Evolutionary conservation across 2,888 invertebrate species (phyloP), one percentile per base, ranked within the genome.

Genomic region (Heliconius cydno): DNA sequence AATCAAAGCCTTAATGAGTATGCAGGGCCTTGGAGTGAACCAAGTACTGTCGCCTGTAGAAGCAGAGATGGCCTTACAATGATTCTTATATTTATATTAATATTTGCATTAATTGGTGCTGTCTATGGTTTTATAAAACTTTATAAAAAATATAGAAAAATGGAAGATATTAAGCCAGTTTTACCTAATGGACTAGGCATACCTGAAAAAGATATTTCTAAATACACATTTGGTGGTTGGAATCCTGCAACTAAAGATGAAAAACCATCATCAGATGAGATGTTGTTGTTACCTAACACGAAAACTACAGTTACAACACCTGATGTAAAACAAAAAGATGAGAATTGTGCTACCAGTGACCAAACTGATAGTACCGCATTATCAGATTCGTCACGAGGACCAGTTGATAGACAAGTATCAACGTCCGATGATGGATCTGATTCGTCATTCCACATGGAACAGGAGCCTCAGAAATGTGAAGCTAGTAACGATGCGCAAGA

Each of bases 101-200:
- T 94, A 78, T 89, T 93, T 85, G 85, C 86, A 22, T 79, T 92
- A 30, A 86, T 91, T 65, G 92, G 88, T 22, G 80, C 90, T 25
- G 90, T 88, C 80, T 94, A 92, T 83, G 90, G 89, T 13, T 90
- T 90, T 10, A 91, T 89, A 83, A 96, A 96, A 87, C 86, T 96
- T 41, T 96, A 96, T 91, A 92, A 94, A 79, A 96, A 95, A 82
- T 96, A 96, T 85, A 95, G 95, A 86, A 95, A 94, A 84, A 97
- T 97, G 96, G 95, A 96, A 86, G 96, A 97, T 84, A 96, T 97
- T 38, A 96, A 96, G 86, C 96, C 96, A 22, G 96, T 96, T 84
- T 89, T 97, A 82, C 97, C 97, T 34, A 96, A 96, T 73, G 97
- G 97, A 6, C 89, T 97, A 80, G 95, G 90, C 77, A 89, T 93